A percentile compares a stretch with the other conserved stretches of the same genome.
Conservation (phyloP, 2,888 invertebrate species). For the Ophion slaviceki region DNA sequence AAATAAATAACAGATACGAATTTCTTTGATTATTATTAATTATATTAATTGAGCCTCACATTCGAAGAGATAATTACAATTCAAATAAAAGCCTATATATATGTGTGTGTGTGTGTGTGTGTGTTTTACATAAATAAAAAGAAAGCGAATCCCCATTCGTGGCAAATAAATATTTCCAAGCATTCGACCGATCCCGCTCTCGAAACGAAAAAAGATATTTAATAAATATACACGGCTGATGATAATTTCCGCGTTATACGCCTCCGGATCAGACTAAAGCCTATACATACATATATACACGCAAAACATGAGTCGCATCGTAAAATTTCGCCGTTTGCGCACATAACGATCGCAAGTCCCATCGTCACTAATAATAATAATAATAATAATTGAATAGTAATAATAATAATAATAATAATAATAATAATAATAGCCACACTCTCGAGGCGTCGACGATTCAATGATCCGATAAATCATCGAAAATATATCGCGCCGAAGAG, state of each 20-base stretch:
- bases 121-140: not conserved
- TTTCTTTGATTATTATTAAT: not conserved
- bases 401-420: too few relatives aligned
- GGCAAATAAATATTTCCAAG: not conserved
- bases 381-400: not conserved
- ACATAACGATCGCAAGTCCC: not conserved
- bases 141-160: not conserved
- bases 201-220: slow-evolving; percentile 9
- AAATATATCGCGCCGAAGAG: not conserved
- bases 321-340: slow-evolving; percentile 6
- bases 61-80: too few relatives aligned
- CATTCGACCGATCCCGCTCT: not conserved
- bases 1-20: too few relatives aligned
- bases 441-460: slow-evolving; percentile 8
- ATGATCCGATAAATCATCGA: not conserved
- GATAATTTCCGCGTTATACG: slow-evolving; percentile 15
- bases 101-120: too few relatives aligned
- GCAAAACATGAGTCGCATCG: not conserved
- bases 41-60: too few relatives aligned
- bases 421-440: too few relatives aligned
- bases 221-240: slow-evolving; percentile 1
- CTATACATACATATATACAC: slow-evolving; percentile 9
- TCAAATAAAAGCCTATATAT: not conserved
- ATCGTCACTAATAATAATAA: too few relatives aligned
- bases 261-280: slow-evolving; percentile 18